Base-by-base conservation (phyloP, 2,113 vertebrate genomes). In the Tylochromis polylepis region DNA sequence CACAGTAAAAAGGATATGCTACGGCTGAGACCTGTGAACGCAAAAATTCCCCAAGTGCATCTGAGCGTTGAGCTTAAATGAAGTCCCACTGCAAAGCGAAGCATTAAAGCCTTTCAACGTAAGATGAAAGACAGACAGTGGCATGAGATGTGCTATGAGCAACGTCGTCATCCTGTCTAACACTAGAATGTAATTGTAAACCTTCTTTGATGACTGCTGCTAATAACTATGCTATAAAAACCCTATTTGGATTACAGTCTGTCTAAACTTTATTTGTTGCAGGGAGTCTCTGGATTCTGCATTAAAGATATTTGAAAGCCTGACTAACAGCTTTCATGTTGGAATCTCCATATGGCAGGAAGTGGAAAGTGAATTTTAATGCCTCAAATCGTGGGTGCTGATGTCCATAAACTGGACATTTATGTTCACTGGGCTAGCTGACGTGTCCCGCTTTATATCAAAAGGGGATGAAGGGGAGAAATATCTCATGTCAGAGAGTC, bases 71-170 rank as follows among this genome's bases (percentile, higher is more conserved):
- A 89, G 95, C 92, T 92, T 94, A 96, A 97, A 96, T 89, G 91
- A 95, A 97, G 97, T 96, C 96, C 94, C 94, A 95, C 95, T 95
- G 95, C 95, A 96, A 96, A 97, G 95, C 94, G 85, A 38, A 88
- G 94, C 94, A 95, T 96, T 95, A 96, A 96, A 97, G 94, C 90
- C 94, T 95, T 87, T 95, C 88, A 95, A 95, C 86, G 92, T 91
- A 87, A 96, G 95, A 95, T 93, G 95, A 95, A 94, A 93, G 95
- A 95, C 89, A 95, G 90, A 96, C 60, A 46, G 72, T 79, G 22
- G 46, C 56, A 16, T 36, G 49, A 79, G 82, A 83, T 56, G 58
- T 9, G 53, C 82, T 51, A 1, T 15, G 49, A 70, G 84, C 55
- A 38, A 51, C 84, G 87, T 85, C 81, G 7, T 82, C 89, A 87